phyloP scores from a whole-genome alignment of 2,797 vertebrate genomes.

The Pagetopsis macropterus region DNA sequence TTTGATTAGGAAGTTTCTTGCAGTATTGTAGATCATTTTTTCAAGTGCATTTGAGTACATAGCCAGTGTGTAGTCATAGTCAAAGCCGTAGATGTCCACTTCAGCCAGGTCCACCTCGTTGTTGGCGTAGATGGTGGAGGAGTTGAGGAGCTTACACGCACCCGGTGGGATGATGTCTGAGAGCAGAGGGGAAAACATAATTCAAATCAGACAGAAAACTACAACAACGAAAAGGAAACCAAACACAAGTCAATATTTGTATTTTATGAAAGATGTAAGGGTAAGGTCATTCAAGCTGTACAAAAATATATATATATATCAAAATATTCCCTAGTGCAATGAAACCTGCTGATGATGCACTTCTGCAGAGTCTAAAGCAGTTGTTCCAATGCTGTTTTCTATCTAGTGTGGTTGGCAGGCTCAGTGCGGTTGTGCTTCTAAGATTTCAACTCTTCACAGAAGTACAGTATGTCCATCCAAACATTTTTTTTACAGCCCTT shows the following conservation, averaged over 20 bases:
- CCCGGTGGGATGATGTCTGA: slow-evolving; percentile 88
- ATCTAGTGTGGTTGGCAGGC: slow-evolving; percentile 24
- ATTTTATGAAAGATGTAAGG: background rate
- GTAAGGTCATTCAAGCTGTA: background rate
- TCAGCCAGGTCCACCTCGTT: slow-evolving; percentile 86
- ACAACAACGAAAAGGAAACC: background rate
- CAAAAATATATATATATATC: no score
- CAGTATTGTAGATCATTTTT: slow-evolving; percentile 86
- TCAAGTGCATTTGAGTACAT: slow-evolving; percentile 86
- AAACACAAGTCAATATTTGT: background rate
- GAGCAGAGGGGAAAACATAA: slow-evolving; percentile 17
- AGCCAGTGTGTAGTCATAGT: slow-evolving; percentile 90
- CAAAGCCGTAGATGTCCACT: slow-evolving; percentile 91
- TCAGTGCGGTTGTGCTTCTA: slow-evolving; percentile 35
- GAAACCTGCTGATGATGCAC: slow-evolving; percentile 32
- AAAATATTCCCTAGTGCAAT: background rate
- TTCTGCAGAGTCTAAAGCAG: slow-evolving; percentile 24
- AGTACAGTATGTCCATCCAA: background rate
- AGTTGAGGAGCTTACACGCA: slow-evolving; percentile 85
- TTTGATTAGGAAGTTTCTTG: slow-evolving; percentile 83
- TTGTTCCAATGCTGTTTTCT: slow-evolving; percentile 17
- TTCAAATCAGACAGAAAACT: background rate
- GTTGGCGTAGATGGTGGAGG: slow-evolving; percentile 87
- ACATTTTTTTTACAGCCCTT: slow-evolving; percentile 6
- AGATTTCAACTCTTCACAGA: slow-evolving; percentile 21